Evolutionary conservation across 2,113 vertebrate species (phyloP), one percentile per base, ranked within the genome.

Genomic region (Sturnira hondurensis): DNA sequence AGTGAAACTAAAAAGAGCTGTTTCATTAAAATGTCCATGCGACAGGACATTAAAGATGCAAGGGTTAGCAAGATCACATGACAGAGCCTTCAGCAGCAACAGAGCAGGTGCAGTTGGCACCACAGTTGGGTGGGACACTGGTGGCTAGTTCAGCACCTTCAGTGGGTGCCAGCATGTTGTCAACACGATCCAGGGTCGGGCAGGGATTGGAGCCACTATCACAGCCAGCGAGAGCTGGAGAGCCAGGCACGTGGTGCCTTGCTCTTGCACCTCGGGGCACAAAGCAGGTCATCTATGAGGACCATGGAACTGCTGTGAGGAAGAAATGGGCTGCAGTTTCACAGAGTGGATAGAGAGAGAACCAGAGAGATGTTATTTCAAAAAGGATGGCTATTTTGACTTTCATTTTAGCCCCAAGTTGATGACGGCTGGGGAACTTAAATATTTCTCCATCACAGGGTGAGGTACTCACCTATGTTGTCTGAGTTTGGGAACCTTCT

Each of bases 1-100:
- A 77, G 2, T 58, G 67, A 85, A 74, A 81, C 56, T 71, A 38
- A 85, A 77, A 82, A 88, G 38, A 89, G n/a, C 14, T 85, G 11
- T 81, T 90, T 83, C 54, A 67, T 78, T 73, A 86, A 82, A 19
- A 77, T 63, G 78, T 81, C 38, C 9, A 24, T 4, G 19, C 74
- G 38, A 80, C 15, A 67, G 74, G 38, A 80, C 24, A 61, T 38
- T 77, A 38, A 86, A 94, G 63, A 61, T 77, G 36, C 14, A 47
- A 74, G 17, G 0, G 26, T 54, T 87, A 65, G 88, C 65, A 56
- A 38, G 80, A 47, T 61, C 16, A n/a, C 14, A 15, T 58, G 11
- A 26, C 41, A 36, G 76, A 7, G 47, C 65, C 71, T 61, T 71
- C 58, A 68, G 22, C 41, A 84, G 88, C 12, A 12, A 87, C 70